Percentiles rank a stretch among this genome's conserved stretches.
phyloP scores from a whole-genome alignment of 2,888 invertebrate genomes.

The Meteorus colon region DNA sequence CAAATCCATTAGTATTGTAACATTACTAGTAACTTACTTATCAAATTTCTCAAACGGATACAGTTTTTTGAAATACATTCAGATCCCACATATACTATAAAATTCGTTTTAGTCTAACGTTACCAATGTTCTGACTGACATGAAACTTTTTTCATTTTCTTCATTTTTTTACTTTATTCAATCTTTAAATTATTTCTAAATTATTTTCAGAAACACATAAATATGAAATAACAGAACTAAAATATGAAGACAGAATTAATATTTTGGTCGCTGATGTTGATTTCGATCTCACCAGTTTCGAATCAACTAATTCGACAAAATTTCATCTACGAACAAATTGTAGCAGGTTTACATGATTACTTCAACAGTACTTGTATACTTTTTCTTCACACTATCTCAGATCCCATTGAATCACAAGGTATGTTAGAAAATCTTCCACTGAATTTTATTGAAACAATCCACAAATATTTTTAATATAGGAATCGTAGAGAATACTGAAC shows the following conservation, averaged over 20 bases:
- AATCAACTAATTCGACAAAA: constrained; percentile 59
- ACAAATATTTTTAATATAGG: constrained; percentile 49
- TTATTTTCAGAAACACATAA: neutral
- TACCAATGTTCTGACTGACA: neutral
- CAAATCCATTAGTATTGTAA: neutral
- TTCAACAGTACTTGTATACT: constrained; percentile 71
- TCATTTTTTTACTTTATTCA: neutral
- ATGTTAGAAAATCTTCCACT: constrained; percentile 37
- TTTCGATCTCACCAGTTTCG: constrained; percentile 1
- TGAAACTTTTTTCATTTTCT: neutral
- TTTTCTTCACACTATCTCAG: constrained; percentile 59
- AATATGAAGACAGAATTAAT: constrained; percentile 23
- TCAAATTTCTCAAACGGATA: neutral
- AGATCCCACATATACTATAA: neutral
- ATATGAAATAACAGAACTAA: neutral
- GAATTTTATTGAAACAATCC: neutral
- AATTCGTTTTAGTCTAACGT: neutral
- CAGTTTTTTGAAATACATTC: neutral
- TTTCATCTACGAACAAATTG: constrained; percentile 59
- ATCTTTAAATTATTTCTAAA: neutral
- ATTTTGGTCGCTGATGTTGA: constrained; percentile 32
- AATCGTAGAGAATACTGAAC: constrained; percentile 50
- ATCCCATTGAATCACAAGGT: constrained; percentile 61
- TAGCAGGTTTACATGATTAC: constrained; percentile 62
- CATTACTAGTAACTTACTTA: neutral